Percentiles rank a stretch among this genome's conserved stretches.
Conservation (phyloP, 1,140 invertebrate species). For the Rhyacophila brunnea region DNA sequence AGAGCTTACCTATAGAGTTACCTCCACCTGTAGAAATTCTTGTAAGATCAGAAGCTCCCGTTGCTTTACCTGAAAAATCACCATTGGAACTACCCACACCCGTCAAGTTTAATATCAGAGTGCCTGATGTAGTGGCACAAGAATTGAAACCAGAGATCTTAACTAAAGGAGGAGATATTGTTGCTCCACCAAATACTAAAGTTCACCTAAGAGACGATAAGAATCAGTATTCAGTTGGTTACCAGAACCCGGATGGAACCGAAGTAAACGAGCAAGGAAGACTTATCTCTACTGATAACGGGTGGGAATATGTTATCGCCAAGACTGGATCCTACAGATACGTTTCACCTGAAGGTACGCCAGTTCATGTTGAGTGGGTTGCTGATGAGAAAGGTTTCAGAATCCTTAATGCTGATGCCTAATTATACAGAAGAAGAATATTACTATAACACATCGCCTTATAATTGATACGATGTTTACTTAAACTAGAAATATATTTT, state of each 20-base stretch:
- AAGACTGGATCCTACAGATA: slow-evolving; percentile 51
- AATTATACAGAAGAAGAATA: too few relatives aligned
- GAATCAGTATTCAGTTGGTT: slow-evolving; percentile 33
- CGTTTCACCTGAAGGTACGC: slow-evolving; percentile 49
- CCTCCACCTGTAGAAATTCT: too few relatives aligned
- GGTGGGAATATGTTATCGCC: slow-evolving; percentile 41
- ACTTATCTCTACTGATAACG: slow-evolving; percentile 39
- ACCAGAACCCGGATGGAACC: slow-evolving; percentile 37
- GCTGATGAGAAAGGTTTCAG: slow-evolving; percentile 55
- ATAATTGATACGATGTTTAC: too few relatives aligned
- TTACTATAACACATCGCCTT: too few relatives aligned
- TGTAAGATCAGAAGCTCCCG: too few relatives aligned
- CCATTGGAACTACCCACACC: too few relatives aligned
- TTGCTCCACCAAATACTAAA: slow-evolving; percentile 15
- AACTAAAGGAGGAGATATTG: neutral
- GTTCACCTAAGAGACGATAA: slow-evolving; percentile 13
- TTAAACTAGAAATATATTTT: too few relatives aligned
- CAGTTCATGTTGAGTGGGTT: slow-evolving; percentile 47
- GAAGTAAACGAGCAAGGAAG: slow-evolving; percentile 37
- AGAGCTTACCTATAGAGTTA: too few relatives aligned
- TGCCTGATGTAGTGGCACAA: neutral
- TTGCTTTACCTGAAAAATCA: too few relatives aligned
- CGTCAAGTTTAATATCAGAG: too few relatives aligned
- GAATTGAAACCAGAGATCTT: neutral
- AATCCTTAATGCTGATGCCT: slow-evolving; percentile 19